Base-by-base conservation (phyloP, 2,113 vertebrate species). In the Columba janthina region DNA sequence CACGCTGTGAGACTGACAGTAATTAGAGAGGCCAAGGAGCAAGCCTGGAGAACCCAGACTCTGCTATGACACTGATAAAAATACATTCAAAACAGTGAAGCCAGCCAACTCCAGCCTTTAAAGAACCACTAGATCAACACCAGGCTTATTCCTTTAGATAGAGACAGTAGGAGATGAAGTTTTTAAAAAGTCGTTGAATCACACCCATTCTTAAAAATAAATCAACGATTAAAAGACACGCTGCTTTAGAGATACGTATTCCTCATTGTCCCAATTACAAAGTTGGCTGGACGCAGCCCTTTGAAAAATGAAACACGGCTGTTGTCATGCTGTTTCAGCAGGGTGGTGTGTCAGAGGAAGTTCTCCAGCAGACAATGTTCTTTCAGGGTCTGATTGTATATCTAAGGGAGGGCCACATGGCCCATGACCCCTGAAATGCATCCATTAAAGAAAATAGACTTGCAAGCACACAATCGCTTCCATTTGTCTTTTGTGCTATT, bases 281-380 rank as follows among this genome's bases (percentile, higher is more conserved):
- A 90, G 92, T 9, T 92, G 95, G 88, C 96, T 53, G 56, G 64
- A 67, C 1, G 76, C 67, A 74, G 85, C 93, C 15, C 76, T 90
- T 57, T 71, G 90, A 93, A 84, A 85, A 44, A 85, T 17, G 70
- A 62, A 13, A 15, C 38, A 48, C 6, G 40, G 67, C 78, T 91
- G 85, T 90, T 85, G 89, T 50, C 40, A 9, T 82, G 96, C 96
- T 94, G 91, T 34, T 93, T 65, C 91, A 95, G 85, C 87, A 88
- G 96, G 89, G 77, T 94, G 95, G 93, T 12, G 91, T 88, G 96
- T 84, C 93, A 86, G 73, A 90, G 94, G 96, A 96, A 93, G 88
- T 90, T 57, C 88, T 87, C 85, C 80, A 90, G 94, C 92, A 95
- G 93, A 87, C 93, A 96, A 87, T 87, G 88, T 81, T 90, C 93